These are phyloP conservation scores for Drosophila lacicola DNA, from an alignment of 2,888 invertebrate species.

Conservation along the genomic window DNA sequence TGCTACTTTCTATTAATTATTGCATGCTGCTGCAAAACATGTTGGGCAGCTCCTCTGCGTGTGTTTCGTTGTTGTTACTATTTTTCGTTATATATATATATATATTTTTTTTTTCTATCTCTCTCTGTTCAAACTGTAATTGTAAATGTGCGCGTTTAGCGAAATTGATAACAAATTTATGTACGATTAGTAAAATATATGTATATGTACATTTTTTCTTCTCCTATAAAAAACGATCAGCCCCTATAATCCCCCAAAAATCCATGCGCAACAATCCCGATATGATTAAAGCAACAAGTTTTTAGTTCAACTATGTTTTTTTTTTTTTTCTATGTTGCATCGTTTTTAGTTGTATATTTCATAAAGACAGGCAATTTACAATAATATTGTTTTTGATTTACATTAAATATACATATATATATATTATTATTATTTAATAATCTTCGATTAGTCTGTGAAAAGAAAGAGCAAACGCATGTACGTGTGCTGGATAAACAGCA, in stretches of 20 bases:
- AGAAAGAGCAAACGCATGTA: constrained; percentile 35
- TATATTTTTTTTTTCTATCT: background rate
- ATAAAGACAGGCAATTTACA: constrained; percentile 31
- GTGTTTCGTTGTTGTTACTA: constrained; percentile 30
- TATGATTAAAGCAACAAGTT: constrained; percentile 30
- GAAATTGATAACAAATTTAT: constrained; percentile 52
- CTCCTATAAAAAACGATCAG: constrained; percentile 28
- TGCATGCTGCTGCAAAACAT: constrained; percentile 28
- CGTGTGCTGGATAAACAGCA: constrained; percentile 19
- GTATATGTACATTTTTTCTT: constrained; percentile 37
- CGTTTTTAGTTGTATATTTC: constrained; percentile 55
- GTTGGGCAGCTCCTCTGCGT: constrained; percentile 26
- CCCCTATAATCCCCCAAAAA: background rate
- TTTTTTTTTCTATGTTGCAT: constrained; percentile 58
- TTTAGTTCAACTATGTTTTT: constrained; percentile 39
- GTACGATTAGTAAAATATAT: constrained; percentile 63
- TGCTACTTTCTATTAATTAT: constrained; percentile 17
- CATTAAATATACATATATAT: constrained; percentile 12
- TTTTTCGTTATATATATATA: constrained; percentile 5
- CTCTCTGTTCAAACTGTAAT: constrained; percentile 8
- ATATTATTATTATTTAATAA: constrained; percentile 9
- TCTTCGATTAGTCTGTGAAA: constrained; percentile 4
- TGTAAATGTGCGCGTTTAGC: constrained; percentile 45
- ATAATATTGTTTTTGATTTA: constrained; percentile 27
- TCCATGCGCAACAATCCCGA: background rate